These are phyloP conservation scores for Nanorana parkeri DNA, from an alignment of 2,113 vertebrate genomes.

Conservation along the genomic window DNA sequence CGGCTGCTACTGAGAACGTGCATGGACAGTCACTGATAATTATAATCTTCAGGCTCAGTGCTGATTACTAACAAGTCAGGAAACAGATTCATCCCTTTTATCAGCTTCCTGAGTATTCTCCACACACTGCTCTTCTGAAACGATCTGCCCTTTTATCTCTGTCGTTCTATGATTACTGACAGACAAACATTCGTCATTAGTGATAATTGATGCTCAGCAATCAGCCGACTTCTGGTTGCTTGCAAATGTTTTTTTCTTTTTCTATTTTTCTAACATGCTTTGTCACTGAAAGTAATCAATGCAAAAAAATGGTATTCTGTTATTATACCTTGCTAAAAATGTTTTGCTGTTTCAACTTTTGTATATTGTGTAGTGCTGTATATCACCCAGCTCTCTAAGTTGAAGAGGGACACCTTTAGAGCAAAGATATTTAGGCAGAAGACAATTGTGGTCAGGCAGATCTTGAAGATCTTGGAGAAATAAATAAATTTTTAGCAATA, in stretches of 20 bases:
- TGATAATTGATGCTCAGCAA: constrained; percentile 41
- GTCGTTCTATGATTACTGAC: constrained; percentile 34
- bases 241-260: not conserved
- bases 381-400: no score
- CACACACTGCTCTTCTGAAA: not conserved
- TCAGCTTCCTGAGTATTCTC: constrained; percentile 19
- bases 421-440: no score
- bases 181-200: constrained; percentile 5
- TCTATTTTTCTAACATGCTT: not conserved
- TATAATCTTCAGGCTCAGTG: constrained; percentile 21
- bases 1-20: not conserved
- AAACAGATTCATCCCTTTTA: constrained; percentile 34
- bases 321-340: no score
- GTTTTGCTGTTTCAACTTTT: no score
- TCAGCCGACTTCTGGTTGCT: not conserved
- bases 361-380: no score
- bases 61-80: constrained; percentile 38
- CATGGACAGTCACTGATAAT: constrained; percentile 19
- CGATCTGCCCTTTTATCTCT: constrained; percentile 12
- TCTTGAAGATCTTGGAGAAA: no score
- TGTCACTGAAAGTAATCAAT: not conserved
- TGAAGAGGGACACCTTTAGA: no score
- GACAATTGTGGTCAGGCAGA: no score
- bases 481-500: no score
- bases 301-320: not conserved